These are phyloP conservation scores for Drosophila ogumai DNA, from an alignment of 1,140 invertebrate genomes.

Conservation along the genomic window DNA sequence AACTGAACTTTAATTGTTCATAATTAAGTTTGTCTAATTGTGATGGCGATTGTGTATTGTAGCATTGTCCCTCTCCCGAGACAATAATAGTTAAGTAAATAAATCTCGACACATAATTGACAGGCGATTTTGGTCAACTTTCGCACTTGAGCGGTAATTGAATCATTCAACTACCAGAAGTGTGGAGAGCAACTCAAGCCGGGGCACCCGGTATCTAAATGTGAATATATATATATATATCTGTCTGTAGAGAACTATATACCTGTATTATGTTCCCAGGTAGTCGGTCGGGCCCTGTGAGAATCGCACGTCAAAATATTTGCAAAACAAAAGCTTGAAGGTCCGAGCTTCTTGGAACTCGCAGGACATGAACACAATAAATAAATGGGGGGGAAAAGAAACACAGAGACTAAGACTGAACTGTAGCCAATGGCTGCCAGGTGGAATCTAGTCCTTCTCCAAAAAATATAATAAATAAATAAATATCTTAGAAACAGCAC, in stretches of 20 bases:
- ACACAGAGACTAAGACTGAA: background rate
- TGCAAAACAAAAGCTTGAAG: constrained; percentile 73
- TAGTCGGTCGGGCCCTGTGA: constrained; percentile 18
- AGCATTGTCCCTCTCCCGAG: constrained; percentile 23
- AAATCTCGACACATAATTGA: constrained; percentile 71
- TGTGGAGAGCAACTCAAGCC: constrained; percentile 30
- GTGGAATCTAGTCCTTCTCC: constrained; percentile 18
- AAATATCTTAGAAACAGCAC: background rate
- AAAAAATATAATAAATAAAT: background rate
- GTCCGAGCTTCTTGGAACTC: constrained; percentile 45
- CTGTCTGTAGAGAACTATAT: background rate
- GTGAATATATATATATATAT: background rate
- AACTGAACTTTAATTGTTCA: constrained; percentile 81
- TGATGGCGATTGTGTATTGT: constrained; percentile 36
- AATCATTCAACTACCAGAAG: constrained; percentile 63
- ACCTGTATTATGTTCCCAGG: constrained; percentile 10
- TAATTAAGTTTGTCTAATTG: constrained; percentile 77
- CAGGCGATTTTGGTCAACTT: constrained; percentile 66
- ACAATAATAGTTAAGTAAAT: constrained; percentile 70
- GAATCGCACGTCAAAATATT: constrained; percentile 77
- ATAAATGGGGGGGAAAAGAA: background rate
- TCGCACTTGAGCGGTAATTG: constrained; percentile 74
- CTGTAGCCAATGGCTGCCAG: constrained; percentile 45
- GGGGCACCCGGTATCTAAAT: constrained; percentile 49
- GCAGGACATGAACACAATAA: constrained; percentile 52